These are phyloP conservation scores for Triops cancriformis DNA, from an alignment of 1,140 invertebrate species.

Conservation along the genomic window DNA sequence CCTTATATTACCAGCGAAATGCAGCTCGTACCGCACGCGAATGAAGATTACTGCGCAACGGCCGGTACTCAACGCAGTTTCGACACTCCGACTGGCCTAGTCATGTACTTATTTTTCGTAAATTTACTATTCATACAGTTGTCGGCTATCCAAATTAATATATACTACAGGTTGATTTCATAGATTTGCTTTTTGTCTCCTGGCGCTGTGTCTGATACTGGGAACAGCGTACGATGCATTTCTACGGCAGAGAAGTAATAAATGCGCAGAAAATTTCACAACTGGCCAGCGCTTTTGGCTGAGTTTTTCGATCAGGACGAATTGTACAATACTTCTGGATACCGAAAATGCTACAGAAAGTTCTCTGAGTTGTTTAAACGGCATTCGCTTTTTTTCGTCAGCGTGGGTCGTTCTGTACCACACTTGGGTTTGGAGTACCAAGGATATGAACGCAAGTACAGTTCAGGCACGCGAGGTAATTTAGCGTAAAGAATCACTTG, in stretches of 20 bases:
- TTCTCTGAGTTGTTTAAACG: constrained; percentile 17
- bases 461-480: not conserved
- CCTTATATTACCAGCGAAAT: not conserved
- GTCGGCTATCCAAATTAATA: too few relatives aligned
- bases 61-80: not conserved
- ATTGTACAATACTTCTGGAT: not conserved
- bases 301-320: constrained; percentile 15
- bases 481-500: too few relatives aligned
- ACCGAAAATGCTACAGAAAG: constrained; percentile 42
- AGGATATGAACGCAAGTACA: not conserved
- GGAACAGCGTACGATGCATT: not conserved
- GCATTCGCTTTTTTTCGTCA: constrained; percentile 21
- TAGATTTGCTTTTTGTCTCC: not conserved
- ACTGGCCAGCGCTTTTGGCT: not conserved
- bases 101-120: not conserved
- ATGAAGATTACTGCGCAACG: constrained; percentile 11
- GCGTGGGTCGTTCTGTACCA: constrained; percentile 21
- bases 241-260: not conserved
- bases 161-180: not conserved
- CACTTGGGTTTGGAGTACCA: constrained; percentile 12
- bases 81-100: not conserved
- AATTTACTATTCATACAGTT: not conserved
- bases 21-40: not conserved
- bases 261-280: not conserved
- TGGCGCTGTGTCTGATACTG: not conserved